Evolutionary conservation across 2,888 invertebrate genomes (phyloP), one percentile per base, ranked within the genome.

Genomic region (Clivina fossor): DNA sequence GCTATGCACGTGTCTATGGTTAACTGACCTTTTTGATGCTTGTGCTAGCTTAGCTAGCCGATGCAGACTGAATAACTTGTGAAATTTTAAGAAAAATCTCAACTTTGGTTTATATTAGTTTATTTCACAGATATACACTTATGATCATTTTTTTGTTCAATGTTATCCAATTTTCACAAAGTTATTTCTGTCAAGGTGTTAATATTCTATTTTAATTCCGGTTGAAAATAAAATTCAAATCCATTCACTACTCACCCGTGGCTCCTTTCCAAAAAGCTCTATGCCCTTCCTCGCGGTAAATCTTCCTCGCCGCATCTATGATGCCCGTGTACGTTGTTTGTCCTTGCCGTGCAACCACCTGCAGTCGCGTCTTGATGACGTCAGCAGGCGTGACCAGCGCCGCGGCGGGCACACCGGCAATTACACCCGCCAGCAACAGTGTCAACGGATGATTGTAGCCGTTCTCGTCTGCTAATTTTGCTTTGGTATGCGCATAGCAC

Each of bases 211-310:
- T n/a, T n/a, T n/a, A n/a, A n/a, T n/a, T n/a, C n/a, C n/a, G n/a
- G n/a, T n/a, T n/a, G n/a, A n/a, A n/a, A n/a, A n/a, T n/a, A n/a
- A n/a, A n/a, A n/a, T n/a, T n/a, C n/a, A n/a, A n/a, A n/a, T n/a
- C n/a, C n/a, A n/a, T 32, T 5, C 4, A 32, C 37, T 37, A 15
- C 68, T 71, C 77, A 91, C 91, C 90, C 62, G 85, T 76, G 8
- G 93, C 85, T 68, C 97, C 97, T 77, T 99, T 99, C 98, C 98
- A 99, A 76, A 99, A 96, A 0, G 99, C 98, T 51, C 88, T 78
- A 2, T 86, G 85, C 3, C 99, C 98, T 76, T 99, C 99, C 73
- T 99, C 98, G 0, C 71, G 79, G 74, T 86, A 88, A 60, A 99
- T 94, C 76, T 98, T 98, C 58, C 83, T 80, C 0, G 93, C 82